Evolutionary conservation across 2,797 vertebrate genomes (phyloP).

Genomic region (Tokudaia muenninki): DNA sequence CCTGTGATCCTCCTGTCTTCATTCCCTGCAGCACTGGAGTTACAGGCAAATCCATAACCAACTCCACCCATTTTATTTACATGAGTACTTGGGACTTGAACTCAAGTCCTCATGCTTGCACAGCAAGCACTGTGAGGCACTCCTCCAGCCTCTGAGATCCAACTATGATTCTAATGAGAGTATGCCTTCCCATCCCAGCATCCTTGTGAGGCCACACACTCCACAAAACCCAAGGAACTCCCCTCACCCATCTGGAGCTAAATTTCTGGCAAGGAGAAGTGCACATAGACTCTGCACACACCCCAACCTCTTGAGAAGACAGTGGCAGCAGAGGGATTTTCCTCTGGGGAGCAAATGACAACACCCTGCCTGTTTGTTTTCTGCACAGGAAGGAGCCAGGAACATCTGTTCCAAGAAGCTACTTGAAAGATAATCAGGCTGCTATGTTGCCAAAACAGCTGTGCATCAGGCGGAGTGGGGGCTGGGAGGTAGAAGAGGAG

Average conservation of each 20-base stretch:
- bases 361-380: conserved; percentile 80
- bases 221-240: neutral
- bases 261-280: conserved; percentile 36
- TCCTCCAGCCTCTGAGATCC: neutral
- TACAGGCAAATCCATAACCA: neutral
- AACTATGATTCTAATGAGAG: neutral
- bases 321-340: conserved; percentile 56
- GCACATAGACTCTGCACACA: conserved; percentile 23
- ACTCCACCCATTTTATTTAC: neutral
- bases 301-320: conserved; percentile 67
- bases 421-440: conserved; percentile 85
- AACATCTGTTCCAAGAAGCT: conserved; percentile 83
- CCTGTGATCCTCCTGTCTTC: neutral
- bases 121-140: neutral
- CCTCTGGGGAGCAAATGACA: conserved; percentile 71
- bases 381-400: conserved; percentile 53
- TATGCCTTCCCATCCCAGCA: rapidly evolving
- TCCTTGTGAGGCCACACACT: neutral
- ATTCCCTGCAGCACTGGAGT: neutral
- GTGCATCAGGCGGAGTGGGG: conserved; percentile 70
- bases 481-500: neutral
- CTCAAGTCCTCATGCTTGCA: neutral
- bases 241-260: conserved; percentile 39
- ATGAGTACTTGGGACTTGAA: neutral
- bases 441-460: conserved; percentile 81